phyloP scores from a whole-genome alignment of 2,888 invertebrate genomes.

The Meiosimyza decipiens region DNA sequence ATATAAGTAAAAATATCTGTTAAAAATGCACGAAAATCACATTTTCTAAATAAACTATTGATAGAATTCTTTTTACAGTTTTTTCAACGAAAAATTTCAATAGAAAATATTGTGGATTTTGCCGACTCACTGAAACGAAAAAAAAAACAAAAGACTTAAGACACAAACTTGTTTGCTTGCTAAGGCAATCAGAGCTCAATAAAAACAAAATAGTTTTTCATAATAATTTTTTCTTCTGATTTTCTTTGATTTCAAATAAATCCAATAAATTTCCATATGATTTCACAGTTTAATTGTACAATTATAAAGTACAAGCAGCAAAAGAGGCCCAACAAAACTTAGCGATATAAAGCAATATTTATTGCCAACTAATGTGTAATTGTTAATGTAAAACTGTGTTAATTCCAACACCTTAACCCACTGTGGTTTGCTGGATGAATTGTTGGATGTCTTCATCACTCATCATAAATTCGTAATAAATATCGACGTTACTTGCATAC shows the following conservation, averaged over 20 bases:
- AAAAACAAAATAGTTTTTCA: too few relatives aligned
- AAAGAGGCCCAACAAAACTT: neutral
- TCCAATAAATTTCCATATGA: conserved; percentile 30
- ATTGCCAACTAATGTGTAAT: conserved; percentile 33
- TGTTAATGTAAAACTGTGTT: conserved; percentile 40
- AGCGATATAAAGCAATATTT: conserved; percentile 16
- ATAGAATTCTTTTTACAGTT: too few relatives aligned
- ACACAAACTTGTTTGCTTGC: too few relatives aligned
- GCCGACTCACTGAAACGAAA: too few relatives aligned
- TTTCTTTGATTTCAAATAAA: neutral
- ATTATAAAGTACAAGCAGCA: conserved; percentile 27
- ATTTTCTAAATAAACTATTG: too few relatives aligned
- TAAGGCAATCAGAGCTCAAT: too few relatives aligned
- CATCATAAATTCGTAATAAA: conserved; percentile 56
- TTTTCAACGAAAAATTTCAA: too few relatives aligned
- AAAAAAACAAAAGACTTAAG: too few relatives aligned
- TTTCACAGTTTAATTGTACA: conserved; percentile 35
- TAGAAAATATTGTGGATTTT: too few relatives aligned
- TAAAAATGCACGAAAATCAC: too few relatives aligned
- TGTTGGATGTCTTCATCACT: conserved; percentile 31
- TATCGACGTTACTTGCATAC: conserved; percentile 39
- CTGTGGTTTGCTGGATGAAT: neutral
- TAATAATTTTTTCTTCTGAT: too few relatives aligned
- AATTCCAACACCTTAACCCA: conserved; percentile 40
- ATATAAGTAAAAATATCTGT: too few relatives aligned